These are phyloP conservation scores for Smithornis capensis DNA, from an alignment of 2,113 vertebrate genomes.

Conservation along the genomic window DNA sequence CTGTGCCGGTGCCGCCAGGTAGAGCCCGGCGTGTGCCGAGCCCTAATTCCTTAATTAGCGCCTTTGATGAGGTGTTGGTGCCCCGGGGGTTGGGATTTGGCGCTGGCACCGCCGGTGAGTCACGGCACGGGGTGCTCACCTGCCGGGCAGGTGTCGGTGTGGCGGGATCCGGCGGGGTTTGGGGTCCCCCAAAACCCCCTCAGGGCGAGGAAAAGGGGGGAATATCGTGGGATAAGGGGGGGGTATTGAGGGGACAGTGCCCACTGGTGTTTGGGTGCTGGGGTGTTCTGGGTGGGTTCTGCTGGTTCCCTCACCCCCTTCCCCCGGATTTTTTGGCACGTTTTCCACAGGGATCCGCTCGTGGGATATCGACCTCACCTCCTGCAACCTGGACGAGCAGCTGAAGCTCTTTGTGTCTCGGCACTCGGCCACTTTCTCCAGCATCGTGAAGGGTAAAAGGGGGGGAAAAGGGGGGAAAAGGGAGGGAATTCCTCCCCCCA, in stretches of 20 bases:
- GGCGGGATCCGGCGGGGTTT: rapidly evolving
- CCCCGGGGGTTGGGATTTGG: background rate
- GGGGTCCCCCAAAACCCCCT: background rate
- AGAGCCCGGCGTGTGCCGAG: background rate
- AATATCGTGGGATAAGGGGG: rapidly evolving
- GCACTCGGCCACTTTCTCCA: conserved; percentile 89
- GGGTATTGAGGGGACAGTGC: background rate
- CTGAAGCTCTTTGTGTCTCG: conserved; percentile 91
- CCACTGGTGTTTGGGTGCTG: rapidly evolving
- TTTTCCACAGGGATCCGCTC: conserved; percentile 65
- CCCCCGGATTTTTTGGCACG: rapidly evolving
- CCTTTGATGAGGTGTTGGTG: background rate
- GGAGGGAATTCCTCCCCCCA: rapidly evolving
- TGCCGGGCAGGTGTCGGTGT: background rate
- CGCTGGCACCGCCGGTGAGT: background rate
- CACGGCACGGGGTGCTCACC: background rate
- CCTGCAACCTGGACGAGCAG: conserved; percentile 87
- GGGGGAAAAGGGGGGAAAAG: background rate
- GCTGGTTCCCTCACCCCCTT: background rate
- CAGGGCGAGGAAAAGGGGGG: rapidly evolving
- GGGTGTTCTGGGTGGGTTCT: background rate
- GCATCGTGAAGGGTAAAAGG: conserved; percentile 82
- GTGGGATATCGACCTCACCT: conserved; percentile 81
- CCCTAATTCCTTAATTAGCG: background rate
- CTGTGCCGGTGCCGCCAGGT: background rate